Base-by-base conservation (phyloP, 2,888 invertebrate genomes). In the Monochamus alternatus region DNA sequence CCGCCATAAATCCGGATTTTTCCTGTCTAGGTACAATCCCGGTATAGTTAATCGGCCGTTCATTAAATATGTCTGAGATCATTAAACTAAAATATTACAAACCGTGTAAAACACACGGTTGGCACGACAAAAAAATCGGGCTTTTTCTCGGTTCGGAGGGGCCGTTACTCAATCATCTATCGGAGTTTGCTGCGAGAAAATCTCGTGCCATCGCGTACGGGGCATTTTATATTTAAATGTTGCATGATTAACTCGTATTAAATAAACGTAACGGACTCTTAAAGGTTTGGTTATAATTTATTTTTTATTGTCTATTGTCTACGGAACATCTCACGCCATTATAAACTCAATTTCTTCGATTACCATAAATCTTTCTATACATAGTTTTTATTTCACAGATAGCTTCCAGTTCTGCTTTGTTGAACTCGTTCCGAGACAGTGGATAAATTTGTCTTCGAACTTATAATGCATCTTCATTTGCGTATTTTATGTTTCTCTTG, bases 161-260 rank as follows among this genome's bases (percentile, higher is more conserved):
- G 71, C 51, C 73, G 55, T 73, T 76, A 77, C 75, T 80, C 77
- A 75, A 80, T 80, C 77, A 77, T 73, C 78, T 74, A 78, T 78
- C 75, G 76, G 79, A 75, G 81, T 68, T 78, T 77, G 73, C 80
- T 83, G 81, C 82, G 81, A 82, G 82, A 81, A 83, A 83, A 82
- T 82, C 83, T 82, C 85, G 85, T 89, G 88, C 89, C 89, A 89
- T 84, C 86, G 84, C 84, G 89, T 89, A 87, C 89, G 83, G 87
- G 88, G 87, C 84, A 88, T 87, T 89, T 88, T 89, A 88, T 88
- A 89, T 89, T 89, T 89, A 89, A 89, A 89, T 89, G 87, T 88
- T 88, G 89, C 89, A 89, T 89, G 89, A 89, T 89, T 89, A 89
- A 86, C 86, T 84, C 85, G 87, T 89, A 89, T 89, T 89, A 89